Base-by-base conservation (phyloP, 2,888 invertebrate species). In the Pachydiplax longipennis region DNA sequence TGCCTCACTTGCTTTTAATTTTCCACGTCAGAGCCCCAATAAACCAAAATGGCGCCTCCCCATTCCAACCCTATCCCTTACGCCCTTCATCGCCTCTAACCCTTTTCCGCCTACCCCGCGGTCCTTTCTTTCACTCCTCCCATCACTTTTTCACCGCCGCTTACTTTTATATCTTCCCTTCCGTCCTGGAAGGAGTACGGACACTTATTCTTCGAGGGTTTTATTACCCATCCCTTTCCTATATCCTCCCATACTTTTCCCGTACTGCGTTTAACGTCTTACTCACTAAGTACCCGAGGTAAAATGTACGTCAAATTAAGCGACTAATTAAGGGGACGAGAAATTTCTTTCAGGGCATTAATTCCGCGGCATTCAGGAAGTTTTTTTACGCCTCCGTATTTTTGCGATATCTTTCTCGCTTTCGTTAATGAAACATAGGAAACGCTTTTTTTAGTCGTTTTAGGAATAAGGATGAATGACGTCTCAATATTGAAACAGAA, bases 1-100 rank as follows among this genome's bases (percentile, higher is more conserved):
- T 83, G 58, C 83, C 58, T 83, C 83, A 58, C 53, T 58, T 58
- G 83, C 83, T 83, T 83, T 83, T 83, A 83, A 83, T 83, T 83
- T 83, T 83, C 83, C 53, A 53, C 83, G 53, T 53, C 83, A 83
- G 25, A 58, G 13, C 31, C 53, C 31, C 58, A 58, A 83, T 58
- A 83, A 83, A 83, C 31, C 83, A 58, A 83, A 83, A 83, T 83
- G 44, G 58, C 13, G 31, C 83, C 58, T 25, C 48, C 48, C 40
- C 40, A 48, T 12, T 10, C 82, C 82, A 22, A 58, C 58, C 35
- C 31, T 15, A 35, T 58, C 22, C 35, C 44, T 44, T 37, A 37
- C 5, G 2, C 83, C 53, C 31, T 6, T 31, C 35, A 44, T 44
- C 44, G 44, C 44, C 44, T 4, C 10, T 44, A 48, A 13, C 53